A percentile compares a stretch with the other conserved stretches of the same genome.
Evolutionary conservation across 2,113 vertebrate species (phyloP).

Genomic region (Himantopus leucocephalus): DNA sequence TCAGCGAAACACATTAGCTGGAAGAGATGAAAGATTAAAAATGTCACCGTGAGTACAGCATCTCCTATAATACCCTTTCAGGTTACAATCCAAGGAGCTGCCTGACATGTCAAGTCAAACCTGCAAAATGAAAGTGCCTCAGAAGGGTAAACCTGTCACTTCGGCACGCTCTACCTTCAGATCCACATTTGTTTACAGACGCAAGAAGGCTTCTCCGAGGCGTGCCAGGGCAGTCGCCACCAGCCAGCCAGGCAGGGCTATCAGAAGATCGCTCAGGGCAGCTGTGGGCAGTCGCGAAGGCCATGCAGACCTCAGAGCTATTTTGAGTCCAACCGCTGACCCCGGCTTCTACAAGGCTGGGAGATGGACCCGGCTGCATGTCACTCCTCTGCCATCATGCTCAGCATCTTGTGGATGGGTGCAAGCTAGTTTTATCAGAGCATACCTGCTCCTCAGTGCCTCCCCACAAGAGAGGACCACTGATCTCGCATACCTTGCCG

Average conservation of each 20-base stretch:
- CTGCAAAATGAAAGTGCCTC: slow-evolving; percentile 5
- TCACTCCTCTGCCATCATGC: not conserved
- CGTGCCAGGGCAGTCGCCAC: not conserved
- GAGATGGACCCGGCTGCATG: not conserved
- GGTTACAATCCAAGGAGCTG: slow-evolving; percentile 14
- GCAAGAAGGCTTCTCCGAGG: not conserved
- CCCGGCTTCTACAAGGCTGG: not conserved
- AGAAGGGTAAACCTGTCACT: slow-evolving; percentile 35
- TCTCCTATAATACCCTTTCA: not conserved
- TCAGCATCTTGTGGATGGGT: not conserved
- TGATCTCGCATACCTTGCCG: not conserved
- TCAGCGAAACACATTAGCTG: not conserved
- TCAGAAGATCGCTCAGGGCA: not conserved
- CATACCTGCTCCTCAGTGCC: not conserved
- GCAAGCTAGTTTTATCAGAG: not conserved
- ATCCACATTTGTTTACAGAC: not conserved
- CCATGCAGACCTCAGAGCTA: not conserved
- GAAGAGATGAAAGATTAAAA: slow-evolving; percentile 56
- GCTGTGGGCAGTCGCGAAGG: not conserved
- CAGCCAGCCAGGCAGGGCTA: not conserved
- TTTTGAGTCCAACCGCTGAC: not conserved
- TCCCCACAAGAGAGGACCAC: not conserved
- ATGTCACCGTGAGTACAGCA: slow-evolving; percentile 2
- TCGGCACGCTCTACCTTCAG: not conserved
- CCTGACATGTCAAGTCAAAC: slow-evolving; percentile 1